These are phyloP conservation scores for Stegastes partitus DNA, from an alignment of 2,113 vertebrate genomes.

Conservation along the genomic window DNA sequence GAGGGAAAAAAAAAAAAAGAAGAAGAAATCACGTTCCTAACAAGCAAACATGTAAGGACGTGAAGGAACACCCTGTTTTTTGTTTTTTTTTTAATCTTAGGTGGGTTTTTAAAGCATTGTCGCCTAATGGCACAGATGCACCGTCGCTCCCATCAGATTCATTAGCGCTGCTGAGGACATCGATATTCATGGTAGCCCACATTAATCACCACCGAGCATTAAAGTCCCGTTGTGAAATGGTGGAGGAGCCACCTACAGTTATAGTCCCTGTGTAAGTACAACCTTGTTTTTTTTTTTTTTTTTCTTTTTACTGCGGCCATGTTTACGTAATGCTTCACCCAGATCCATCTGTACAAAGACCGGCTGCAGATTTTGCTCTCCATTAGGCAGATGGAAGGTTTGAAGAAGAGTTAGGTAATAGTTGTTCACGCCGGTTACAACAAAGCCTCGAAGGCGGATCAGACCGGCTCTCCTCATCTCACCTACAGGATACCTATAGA, in stretches of 20 bases:
- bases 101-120: constrained; percentile 34
- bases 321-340: constrained; percentile 18
- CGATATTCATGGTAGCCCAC: constrained; percentile 41
- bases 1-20: background rate
- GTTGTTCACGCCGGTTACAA: constrained; percentile 9
- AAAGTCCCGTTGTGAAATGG: constrained; percentile 46
- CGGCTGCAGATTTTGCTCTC: constrained; percentile 35
- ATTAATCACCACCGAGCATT: constrained; percentile 64
- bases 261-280: constrained; percentile 10
- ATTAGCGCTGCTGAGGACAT: constrained; percentile 52
- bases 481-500: background rate
- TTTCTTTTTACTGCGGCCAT: constrained; percentile 20
- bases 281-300: too few relatives aligned
- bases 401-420: constrained; percentile 14
- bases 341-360: constrained; percentile 13
- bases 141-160: constrained; percentile 42
- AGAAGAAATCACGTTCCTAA: background rate
- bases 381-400: constrained; percentile 31
- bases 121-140: constrained; percentile 26
- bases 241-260: constrained; percentile 50
- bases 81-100: constrained; percentile 20
- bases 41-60: constrained; percentile 19
- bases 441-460: constrained; percentile 13
- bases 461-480: background rate
- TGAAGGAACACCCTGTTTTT: constrained; percentile 7